phyloP scores from a whole-genome alignment of 1,140 invertebrate species.

The Conopomorpha cramerella region DNA sequence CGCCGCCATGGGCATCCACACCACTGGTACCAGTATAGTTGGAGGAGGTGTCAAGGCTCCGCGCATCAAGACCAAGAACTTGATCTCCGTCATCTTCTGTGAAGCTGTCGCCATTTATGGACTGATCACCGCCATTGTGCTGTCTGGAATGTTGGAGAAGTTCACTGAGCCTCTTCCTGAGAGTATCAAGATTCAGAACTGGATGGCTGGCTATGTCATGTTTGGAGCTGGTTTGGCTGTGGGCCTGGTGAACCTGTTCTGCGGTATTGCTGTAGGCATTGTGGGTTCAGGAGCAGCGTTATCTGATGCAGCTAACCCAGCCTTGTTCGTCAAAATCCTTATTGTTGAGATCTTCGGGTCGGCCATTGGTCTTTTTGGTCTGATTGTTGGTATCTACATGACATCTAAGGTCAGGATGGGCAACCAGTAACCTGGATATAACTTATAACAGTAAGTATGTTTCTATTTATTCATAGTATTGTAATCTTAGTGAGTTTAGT shows the following conservation, averaged over 20 bases:
- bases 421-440: slow-evolving; percentile 30
- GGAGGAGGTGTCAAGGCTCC: slow-evolving; percentile 98
- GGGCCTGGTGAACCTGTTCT: slow-evolving; percentile 92
- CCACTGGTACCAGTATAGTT: slow-evolving; percentile 94
- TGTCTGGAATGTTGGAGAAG: slow-evolving; percentile 79
- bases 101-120: slow-evolving; percentile 99
- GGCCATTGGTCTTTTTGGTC: slow-evolving; percentile 96
- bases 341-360: slow-evolving; percentile 98
- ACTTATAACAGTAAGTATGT: not conserved
- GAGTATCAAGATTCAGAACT: slow-evolving; percentile 63
- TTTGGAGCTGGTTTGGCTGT: slow-evolving; percentile 95
- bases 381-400: slow-evolving; percentile 98
- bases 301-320: slow-evolving; percentile 92
- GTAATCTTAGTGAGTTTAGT: not conserved
- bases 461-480: not conserved
- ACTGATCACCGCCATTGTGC: slow-evolving; percentile 96
- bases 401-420: slow-evolving; percentile 68
- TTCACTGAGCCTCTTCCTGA: slow-evolving; percentile 47
- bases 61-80: slow-evolving; percentile 98
- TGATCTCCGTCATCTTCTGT: slow-evolving; percentile 99
- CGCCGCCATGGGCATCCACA: slow-evolving; percentile 96
- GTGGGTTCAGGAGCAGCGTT: slow-evolving; percentile 95
- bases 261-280: slow-evolving; percentile 94
- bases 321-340: slow-evolving; percentile 95
- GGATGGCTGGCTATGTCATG: slow-evolving; percentile 87